These are phyloP conservation scores for Vultur gryphus DNA, from an alignment of 2,797 vertebrate genomes.

Conservation along the genomic window DNA sequence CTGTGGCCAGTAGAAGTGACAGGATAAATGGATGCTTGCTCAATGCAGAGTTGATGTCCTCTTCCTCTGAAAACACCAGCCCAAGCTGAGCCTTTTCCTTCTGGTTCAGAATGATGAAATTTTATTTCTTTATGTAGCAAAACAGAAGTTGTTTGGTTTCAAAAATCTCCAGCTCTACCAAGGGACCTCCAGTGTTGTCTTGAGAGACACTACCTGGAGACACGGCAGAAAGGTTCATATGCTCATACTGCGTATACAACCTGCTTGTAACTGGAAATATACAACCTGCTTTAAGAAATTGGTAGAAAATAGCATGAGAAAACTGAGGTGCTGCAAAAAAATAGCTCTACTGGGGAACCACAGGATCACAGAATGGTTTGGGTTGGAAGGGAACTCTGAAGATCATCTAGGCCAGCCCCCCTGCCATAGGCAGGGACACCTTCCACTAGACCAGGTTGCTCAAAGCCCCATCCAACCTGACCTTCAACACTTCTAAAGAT, in stretches of 20 bases:
- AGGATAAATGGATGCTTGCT: not conserved
- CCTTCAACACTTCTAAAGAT: not conserved
- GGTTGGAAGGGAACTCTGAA: not conserved
- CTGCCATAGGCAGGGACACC: not conserved
- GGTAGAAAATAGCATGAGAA: not conserved
- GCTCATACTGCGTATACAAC: not conserved
- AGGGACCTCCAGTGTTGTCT: not conserved
- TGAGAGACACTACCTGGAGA: not conserved
- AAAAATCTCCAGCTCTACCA: not conserved
- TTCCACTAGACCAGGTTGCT: not conserved
- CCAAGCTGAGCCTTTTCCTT: not conserved
- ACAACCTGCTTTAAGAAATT: not conserved
- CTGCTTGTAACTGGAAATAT: not conserved
- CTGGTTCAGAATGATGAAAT: not conserved
- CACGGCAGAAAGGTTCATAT: not conserved
- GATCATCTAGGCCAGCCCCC: too few relatives aligned
- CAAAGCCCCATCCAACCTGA: not conserved
- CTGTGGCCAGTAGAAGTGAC: not conserved
- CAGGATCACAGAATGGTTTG: not conserved
- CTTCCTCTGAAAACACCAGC: not conserved
- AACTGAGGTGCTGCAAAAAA: not conserved
- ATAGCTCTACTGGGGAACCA: not conserved
- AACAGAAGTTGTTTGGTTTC: not conserved
- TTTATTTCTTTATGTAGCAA: not conserved
- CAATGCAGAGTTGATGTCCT: not conserved